A percentile compares a stretch with the other conserved stretches of the same genome.
These are phyloP conservation scores for Micromussa lordhowensis DNA, from an alignment of 92 coral and sea anemone genomes.

Conservation along the genomic window DNA sequence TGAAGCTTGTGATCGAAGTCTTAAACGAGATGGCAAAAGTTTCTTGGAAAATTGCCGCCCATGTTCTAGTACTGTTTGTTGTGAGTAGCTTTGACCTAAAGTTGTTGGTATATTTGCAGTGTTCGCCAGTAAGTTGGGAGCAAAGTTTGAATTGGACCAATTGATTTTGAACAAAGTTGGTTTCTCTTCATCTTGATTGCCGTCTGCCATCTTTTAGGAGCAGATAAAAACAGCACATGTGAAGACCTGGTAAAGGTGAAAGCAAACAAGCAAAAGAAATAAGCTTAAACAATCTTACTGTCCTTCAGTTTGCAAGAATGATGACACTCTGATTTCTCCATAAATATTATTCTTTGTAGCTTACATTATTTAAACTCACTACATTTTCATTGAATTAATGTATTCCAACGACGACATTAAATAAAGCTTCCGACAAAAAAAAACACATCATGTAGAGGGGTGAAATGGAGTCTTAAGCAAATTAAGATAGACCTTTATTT, in stretches of 20 bases:
- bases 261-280: background rate
- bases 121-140: background rate
- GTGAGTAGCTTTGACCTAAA: background rate
- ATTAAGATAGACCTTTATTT: too few relatives aligned
- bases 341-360: too few relatives aligned
- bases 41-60: constrained; percentile 71
- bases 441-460: too few relatives aligned
- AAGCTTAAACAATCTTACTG: too few relatives aligned
- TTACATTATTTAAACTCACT: too few relatives aligned
- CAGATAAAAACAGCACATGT: background rate
- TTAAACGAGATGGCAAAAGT: constrained; percentile 82
- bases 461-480: too few relatives aligned
- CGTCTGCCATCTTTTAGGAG: background rate
- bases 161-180: constrained; percentile 26
- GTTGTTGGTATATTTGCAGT: background rate
- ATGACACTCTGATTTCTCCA: too few relatives aligned
- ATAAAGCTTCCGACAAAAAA: too few relatives aligned
- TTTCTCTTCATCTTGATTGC: background rate
- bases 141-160: constrained; percentile 32
- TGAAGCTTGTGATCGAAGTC: constrained; percentile 66
- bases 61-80: constrained; percentile 30
- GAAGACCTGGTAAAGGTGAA: background rate
- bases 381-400: too few relatives aligned
- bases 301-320: too few relatives aligned
- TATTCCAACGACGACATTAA: too few relatives aligned